Conservation (phyloP, 2,888 invertebrate genomes). For the Cephus pulcher region DNA sequence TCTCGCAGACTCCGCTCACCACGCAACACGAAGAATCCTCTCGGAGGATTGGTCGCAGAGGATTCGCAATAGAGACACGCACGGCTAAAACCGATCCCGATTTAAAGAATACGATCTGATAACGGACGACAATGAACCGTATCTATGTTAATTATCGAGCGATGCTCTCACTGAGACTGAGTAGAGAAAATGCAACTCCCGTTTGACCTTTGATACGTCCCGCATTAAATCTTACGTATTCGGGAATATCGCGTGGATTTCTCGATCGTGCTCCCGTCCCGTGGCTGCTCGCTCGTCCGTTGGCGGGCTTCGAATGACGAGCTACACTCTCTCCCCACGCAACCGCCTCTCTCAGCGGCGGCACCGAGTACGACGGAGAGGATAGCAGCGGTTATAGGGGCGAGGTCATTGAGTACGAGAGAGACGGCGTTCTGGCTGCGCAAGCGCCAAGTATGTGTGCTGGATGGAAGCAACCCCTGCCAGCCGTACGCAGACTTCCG, state of each 20-base stretch:
- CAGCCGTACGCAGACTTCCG: slow-evolving; percentile 15
- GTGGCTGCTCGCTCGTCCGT: slow-evolving; percentile 64
- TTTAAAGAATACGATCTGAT: background rate
- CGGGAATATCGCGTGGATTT: slow-evolving; percentile 28
- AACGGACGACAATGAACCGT: background rate
- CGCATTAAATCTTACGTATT: background rate
- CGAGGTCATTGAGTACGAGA: slow-evolving; percentile 19
- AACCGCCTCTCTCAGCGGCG: background rate
- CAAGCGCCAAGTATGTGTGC: slow-evolving; percentile 4
- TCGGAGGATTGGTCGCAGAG: background rate
- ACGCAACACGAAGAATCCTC: background rate
- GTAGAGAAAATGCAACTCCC: background rate
- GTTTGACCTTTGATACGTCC: background rate
- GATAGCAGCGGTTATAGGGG: background rate
- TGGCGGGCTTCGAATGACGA: slow-evolving; percentile 66
- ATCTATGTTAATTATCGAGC: background rate
- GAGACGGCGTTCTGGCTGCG: slow-evolving; percentile 10
- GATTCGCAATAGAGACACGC: background rate
- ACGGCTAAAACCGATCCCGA: background rate
- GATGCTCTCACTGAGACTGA: background rate
- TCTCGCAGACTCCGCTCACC: background rate
- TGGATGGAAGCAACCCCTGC: background rate
- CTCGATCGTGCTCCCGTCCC: slow-evolving; percentile 53
- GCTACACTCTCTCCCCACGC: slow-evolving; percentile 16
- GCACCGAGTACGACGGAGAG: slow-evolving; percentile 8